Conservation (phyloP, 2,888 invertebrate genomes). For the Empis stercorea region DNA sequence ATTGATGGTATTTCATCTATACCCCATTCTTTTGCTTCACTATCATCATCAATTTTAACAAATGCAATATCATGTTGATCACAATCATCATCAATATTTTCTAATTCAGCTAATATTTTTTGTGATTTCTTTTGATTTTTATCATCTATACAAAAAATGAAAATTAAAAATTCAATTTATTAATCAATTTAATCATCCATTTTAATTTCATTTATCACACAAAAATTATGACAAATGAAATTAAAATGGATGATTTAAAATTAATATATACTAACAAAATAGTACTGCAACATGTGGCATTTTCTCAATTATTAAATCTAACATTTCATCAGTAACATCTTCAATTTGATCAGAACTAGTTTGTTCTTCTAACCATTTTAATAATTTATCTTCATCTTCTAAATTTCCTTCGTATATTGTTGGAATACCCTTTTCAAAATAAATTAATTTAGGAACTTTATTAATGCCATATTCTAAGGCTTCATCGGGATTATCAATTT, state of each 20-base stretch:
- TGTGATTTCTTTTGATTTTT: conserved; percentile 84
- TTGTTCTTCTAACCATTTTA: conserved; percentile 77
- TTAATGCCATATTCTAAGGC: conserved; percentile 85
- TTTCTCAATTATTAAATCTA: conserved; percentile 76
- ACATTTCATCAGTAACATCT: conserved; percentile 88
- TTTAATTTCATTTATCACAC: too few relatives aligned
- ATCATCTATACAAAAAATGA: conserved; percentile 51
- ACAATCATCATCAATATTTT: conserved; percentile 89
- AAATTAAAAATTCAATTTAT: conserved; percentile 2
- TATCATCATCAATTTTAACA: conserved; percentile 80
- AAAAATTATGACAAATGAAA: too few relatives aligned
- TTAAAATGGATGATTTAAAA: conserved; percentile 5
- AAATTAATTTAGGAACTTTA: conserved; percentile 72
- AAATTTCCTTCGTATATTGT: conserved; percentile 70
- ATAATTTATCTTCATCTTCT: conserved; percentile 78
- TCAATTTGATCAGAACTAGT: conserved; percentile 82
- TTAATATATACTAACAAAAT: conserved; percentile 69
- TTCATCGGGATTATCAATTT: conserved; percentile 82
- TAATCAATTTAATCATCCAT: too few relatives aligned
- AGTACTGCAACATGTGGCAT: conserved; percentile 81
- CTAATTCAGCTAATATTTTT: conserved; percentile 68
- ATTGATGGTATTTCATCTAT: conserved; percentile 72
- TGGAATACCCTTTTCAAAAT: conserved; percentile 66
- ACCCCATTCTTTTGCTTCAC: conserved; percentile 81
- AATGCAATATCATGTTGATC: conserved; percentile 85